These are phyloP conservation scores for Epirrhoe alternata DNA, from an alignment of 2,888 invertebrate species.

Conservation along the genomic window DNA sequence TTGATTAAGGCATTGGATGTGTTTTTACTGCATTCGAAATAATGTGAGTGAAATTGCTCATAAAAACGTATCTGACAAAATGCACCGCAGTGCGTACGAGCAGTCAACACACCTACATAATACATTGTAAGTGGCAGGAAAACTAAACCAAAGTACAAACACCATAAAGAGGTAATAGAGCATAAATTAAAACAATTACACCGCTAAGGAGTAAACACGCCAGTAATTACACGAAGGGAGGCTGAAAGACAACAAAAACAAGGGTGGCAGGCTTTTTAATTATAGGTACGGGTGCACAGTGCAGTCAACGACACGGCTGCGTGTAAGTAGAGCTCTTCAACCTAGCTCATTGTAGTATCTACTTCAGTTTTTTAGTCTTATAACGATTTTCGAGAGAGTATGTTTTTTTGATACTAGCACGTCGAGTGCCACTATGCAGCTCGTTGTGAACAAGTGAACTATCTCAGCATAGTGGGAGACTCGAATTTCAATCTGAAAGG, in stretches of 20 bases:
- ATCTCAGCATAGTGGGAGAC: too few relatives aligned
- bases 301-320: slow-evolving; percentile 32
- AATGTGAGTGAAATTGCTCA: too few relatives aligned
- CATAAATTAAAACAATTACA: slow-evolving; percentile 43
- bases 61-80: too few relatives aligned
- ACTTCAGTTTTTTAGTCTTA: not conserved
- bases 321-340: slow-evolving; percentile 20
- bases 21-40: too few relatives aligned
- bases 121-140: slow-evolving; percentile 15
- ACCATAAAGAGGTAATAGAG: slow-evolving; percentile 34
- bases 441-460: too few relatives aligned
- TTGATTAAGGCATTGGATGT: too few relatives aligned
- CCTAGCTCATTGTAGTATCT: slow-evolving; percentile 8
- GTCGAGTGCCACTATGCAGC: too few relatives aligned
- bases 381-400: not conserved
- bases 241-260: slow-evolving; percentile 32
- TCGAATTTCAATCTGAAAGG: too few relatives aligned
- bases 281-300: slow-evolving; percentile 26
- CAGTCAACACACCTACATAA: not conserved
- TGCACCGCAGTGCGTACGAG: not conserved
- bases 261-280: slow-evolving; percentile 37
- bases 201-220: slow-evolving; percentile 38
- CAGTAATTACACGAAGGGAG: slow-evolving; percentile 40
- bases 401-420: not conserved
- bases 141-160: slow-evolving; percentile 17